Percentiles rank a stretch among this genome's conserved stretches.
These are phyloP conservation scores for Rosalia funebris DNA, from an alignment of 2,888 invertebrate species.

Conservation along the genomic window DNA sequence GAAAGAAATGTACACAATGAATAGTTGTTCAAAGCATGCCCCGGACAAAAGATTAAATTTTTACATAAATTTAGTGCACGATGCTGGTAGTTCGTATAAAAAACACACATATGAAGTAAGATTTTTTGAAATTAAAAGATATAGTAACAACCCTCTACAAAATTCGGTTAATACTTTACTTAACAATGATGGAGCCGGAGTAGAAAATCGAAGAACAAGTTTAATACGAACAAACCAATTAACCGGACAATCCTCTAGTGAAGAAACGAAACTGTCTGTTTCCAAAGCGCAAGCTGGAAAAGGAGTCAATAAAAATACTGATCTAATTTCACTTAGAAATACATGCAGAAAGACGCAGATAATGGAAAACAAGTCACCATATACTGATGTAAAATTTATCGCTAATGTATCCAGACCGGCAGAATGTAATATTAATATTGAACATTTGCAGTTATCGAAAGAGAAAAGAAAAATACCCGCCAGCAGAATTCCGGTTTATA, in stretches of 20 bases:
- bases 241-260: not conserved
- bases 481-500: conserved; percentile 16
- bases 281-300: too few species aligned
- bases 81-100: not conserved
- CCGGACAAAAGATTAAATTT: not conserved
- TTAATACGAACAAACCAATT: not conserved
- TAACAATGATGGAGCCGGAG: not conserved
- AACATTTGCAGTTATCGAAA: not conserved
- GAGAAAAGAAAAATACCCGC: conserved; percentile 3
- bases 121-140: conserved; percentile 15
- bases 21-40: not conserved
- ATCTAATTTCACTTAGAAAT: not conserved
- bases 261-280: not conserved
- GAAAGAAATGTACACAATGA: not conserved
- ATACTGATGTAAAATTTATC: not conserved
- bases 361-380: not conserved
- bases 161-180: not conserved
- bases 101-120: not conserved
- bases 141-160: not conserved
- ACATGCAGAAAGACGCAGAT: not conserved
- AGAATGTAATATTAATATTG: not conserved
- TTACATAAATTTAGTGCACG: conserved; percentile 20
- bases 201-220: not conserved
- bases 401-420: not conserved
- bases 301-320: not conserved